Conservation (phyloP, 2,888 invertebrate species). For the Ophraella communa region DNA sequence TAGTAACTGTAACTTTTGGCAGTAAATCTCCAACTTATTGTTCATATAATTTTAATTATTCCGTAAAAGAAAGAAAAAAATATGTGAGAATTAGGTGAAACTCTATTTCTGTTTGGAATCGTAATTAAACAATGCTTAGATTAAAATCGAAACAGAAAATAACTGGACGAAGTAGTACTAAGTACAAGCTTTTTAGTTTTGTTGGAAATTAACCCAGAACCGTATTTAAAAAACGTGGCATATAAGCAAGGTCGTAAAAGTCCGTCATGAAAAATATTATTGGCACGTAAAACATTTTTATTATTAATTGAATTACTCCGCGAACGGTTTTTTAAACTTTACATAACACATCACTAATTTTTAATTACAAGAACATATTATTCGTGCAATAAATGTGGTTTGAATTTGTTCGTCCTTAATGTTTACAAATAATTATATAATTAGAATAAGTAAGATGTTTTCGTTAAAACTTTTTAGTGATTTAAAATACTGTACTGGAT, state of each 20-base stretch:
- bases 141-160: constrained; percentile 3
- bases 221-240: neutral
- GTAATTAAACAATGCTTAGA: constrained; percentile 20
- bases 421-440: too few species aligned
- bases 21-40: constrained; percentile 41
- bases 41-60: constrained; percentile 46
- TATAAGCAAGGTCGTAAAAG: too few species aligned
- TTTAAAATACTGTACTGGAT: too few species aligned
- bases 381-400: too few species aligned
- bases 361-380: too few species aligned
- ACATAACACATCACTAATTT: too few species aligned
- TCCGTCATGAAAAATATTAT: neutral
- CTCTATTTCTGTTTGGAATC: constrained; percentile 17
- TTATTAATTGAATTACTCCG: too few species aligned
- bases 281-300: too few species aligned
- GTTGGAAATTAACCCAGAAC: neutral
- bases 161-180: neutral
- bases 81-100: constrained; percentile 50
- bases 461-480: too few species aligned
- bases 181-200: neutral
- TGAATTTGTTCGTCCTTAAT: too few species aligned
- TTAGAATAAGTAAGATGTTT: too few species aligned
- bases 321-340: too few species aligned
- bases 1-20: constrained; percentile 42
- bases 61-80: constrained; percentile 36